A percentile compares a stretch with the other conserved stretches of the same genome.
phyloP scores from a whole-genome alignment of 1,140 invertebrate species.

The Dreissena polymorpha region DNA sequence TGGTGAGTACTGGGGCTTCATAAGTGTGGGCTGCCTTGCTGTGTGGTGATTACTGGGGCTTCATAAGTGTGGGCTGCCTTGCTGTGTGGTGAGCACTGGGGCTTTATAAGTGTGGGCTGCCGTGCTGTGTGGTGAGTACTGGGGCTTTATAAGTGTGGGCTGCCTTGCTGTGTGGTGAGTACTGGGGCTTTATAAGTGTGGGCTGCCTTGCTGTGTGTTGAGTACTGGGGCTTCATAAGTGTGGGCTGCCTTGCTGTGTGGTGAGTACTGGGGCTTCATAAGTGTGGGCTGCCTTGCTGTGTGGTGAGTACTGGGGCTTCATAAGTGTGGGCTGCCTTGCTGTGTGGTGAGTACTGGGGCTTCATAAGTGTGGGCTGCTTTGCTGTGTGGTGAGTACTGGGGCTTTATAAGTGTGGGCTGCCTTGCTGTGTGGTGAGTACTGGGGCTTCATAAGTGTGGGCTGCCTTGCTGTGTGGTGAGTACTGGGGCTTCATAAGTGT shows the following conservation, averaged over 20 bases:
- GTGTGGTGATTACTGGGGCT: conserved; percentile 83
- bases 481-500: conserved; percentile 91
- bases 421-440: conserved; percentile 84
- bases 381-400: conserved; percentile 85
- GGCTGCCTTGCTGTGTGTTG: conserved; percentile 86
- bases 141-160: conserved; percentile 93
- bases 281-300: conserved; percentile 91
- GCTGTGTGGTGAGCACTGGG: conserved; percentile 85
- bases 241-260: conserved; percentile 88
- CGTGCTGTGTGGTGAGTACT: conserved; percentile 84
- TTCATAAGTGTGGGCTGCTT: conserved; percentile 91
- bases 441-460: conserved; percentile 93
- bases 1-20: conserved; percentile 85
- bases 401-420: conserved; percentile 93
- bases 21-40: conserved; percentile 91
- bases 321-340: conserved; percentile 91
- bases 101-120: conserved; percentile 92
- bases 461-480: conserved; percentile 85
- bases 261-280: conserved; percentile 86
- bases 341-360: conserved; percentile 84
- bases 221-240: conserved; percentile 89
- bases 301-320: conserved; percentile 83
- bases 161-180: conserved; percentile 84
- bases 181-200: conserved; percentile 91
- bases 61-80: conserved; percentile 91